These are phyloP conservation scores for Drosophila vallismaia DNA, from an alignment of 2,888 invertebrate species.

Conservation along the genomic window DNA sequence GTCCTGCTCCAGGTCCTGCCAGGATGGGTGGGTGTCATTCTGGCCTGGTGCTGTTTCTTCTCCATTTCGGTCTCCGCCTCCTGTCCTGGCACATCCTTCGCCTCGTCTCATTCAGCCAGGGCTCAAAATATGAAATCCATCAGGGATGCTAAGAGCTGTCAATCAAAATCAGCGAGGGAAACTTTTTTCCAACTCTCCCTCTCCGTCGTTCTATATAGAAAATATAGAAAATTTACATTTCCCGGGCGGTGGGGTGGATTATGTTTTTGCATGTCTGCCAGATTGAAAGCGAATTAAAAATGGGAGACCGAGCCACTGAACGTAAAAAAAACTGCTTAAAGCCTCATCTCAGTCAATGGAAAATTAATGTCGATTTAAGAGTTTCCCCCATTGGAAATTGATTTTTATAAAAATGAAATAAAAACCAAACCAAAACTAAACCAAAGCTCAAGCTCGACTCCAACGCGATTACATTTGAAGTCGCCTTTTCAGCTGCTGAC, in stretches of 20 bases:
- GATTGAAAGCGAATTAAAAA: constrained; percentile 77
- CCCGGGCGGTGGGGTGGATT: constrained; percentile 53
- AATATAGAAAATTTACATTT: constrained; percentile 69
- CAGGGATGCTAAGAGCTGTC: constrained; percentile 83
- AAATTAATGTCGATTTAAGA: constrained; percentile 66
- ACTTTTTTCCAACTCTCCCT: constrained; percentile 62
- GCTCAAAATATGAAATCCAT: constrained; percentile 82
- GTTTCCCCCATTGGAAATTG: constrained; percentile 43
- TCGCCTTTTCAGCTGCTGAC: constrained; percentile 9
- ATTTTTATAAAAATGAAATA: constrained; percentile 29
- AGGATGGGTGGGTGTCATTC: constrained; percentile 60
- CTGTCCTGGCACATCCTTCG: constrained; percentile 10
- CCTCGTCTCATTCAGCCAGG: constrained; percentile 29
- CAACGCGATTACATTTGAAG: constrained; percentile 60
- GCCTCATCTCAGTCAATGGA: constrained; percentile 50
- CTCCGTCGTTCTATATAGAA: constrained; percentile 19
- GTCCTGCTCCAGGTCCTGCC: neutral
- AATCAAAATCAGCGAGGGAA: constrained; percentile 83
- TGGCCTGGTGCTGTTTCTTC: constrained; percentile 51
- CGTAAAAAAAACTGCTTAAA: constrained; percentile 60
- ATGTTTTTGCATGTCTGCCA: constrained; percentile 64
- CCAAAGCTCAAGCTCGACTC: constrained; percentile 37
- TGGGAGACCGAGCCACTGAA: constrained; percentile 30
- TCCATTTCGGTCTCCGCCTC: constrained; percentile 18
- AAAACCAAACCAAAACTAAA: constrained; percentile 33